Percentiles rank a stretch among this genome's conserved stretches.
Evolutionary conservation across 2,797 vertebrate genomes (phyloP).

Genomic region (Nannoperca australis): DNA sequence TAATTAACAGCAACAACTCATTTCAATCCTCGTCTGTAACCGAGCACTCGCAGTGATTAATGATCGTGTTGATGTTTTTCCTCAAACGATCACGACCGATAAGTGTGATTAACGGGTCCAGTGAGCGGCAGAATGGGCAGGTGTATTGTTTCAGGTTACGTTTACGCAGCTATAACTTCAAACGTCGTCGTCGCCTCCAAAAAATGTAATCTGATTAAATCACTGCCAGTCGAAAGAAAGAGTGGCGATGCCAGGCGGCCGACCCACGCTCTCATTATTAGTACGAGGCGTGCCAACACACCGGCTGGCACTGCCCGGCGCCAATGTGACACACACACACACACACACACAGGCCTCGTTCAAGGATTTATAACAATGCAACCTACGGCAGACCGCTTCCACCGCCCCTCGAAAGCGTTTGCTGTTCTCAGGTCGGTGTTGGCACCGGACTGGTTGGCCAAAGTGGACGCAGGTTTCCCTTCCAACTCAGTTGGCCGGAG

Average conservation of each 20-base stretch:
- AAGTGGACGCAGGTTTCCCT: slow-evolving; percentile 42
- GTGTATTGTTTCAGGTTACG: not conserved
- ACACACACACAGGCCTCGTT: slow-evolving; percentile 41
- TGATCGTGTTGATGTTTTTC: not conserved
- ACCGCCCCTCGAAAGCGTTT: slow-evolving; percentile 26
- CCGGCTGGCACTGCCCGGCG: slow-evolving; percentile 63
- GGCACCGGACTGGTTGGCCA: slow-evolving; percentile 10
- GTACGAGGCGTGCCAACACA: slow-evolving; percentile 65
- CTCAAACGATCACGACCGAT: not conserved
- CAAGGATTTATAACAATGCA: slow-evolving; percentile 48
- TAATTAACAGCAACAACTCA: not conserved
- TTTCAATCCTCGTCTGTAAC: slow-evolving; percentile 4
- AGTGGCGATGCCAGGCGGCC: slow-evolving; percentile 35
- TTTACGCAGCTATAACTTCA: slow-evolving; percentile 10
- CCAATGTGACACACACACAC: slow-evolving; percentile 31
- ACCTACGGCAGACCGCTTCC: slow-evolving; percentile 45
- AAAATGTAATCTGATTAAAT: slow-evolving; percentile 52
- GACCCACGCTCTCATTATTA: slow-evolving; percentile 64
- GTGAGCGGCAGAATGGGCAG: not conserved
- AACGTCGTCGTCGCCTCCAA: not conserved
- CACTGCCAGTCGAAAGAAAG: slow-evolving; percentile 34
- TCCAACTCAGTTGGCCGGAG: slow-evolving; percentile 47
- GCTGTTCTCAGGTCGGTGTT: slow-evolving; percentile 56
- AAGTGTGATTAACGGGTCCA: not conserved
- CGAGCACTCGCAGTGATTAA: not conserved